Evolutionary conservation across 2,888 invertebrate genomes (phyloP).

Genomic region (Horisme vitalbata): DNA sequence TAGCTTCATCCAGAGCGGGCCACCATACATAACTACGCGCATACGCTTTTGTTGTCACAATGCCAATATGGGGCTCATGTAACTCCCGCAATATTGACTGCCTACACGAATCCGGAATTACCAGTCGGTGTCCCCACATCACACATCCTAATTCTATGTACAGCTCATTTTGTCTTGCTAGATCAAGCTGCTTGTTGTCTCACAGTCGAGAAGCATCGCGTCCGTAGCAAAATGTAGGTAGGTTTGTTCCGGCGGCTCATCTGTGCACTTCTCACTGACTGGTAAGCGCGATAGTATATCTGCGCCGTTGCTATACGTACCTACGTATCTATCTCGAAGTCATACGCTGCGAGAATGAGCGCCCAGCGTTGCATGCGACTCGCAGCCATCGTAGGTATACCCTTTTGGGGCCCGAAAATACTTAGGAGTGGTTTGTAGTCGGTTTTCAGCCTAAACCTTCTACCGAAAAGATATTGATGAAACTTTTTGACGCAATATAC

Average conservation of each 20-base stretch:
- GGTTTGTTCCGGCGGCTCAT: constrained; percentile 24
- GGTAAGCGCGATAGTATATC: constrained; percentile 27
- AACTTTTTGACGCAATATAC: constrained; percentile 18
- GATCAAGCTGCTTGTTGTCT: too few species aligned
- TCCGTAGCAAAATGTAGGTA: too few species aligned
- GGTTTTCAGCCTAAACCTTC: constrained; percentile 26
- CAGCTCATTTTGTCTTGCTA: too few species aligned
- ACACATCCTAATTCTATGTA: too few species aligned
- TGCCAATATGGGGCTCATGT: constrained; percentile 31
- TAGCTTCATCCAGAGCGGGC: constrained; percentile 24
- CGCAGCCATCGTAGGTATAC: constrained; percentile 29
- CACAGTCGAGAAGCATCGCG: too few species aligned
- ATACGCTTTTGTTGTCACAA: constrained; percentile 32
- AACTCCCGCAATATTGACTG: too few species aligned
- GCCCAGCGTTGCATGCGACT: constrained; percentile 25
- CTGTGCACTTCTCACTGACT: not conserved
- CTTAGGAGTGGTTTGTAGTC: constrained; percentile 36
- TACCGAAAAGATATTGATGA: constrained; percentile 19
- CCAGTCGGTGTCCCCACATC: too few species aligned
- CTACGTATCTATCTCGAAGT: constrained; percentile 28
- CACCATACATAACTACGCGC: constrained; percentile 36
- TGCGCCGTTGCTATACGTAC: constrained; percentile 20
- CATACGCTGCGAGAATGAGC: constrained; percentile 27
- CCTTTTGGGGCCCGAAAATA: constrained; percentile 29
- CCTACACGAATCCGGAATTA: too few species aligned